A percentile compares a stretch with the other conserved stretches of the same genome.
Evolutionary conservation across 2,797 vertebrate genomes (phyloP).

Genomic region (Xenentodon cancila): DNA sequence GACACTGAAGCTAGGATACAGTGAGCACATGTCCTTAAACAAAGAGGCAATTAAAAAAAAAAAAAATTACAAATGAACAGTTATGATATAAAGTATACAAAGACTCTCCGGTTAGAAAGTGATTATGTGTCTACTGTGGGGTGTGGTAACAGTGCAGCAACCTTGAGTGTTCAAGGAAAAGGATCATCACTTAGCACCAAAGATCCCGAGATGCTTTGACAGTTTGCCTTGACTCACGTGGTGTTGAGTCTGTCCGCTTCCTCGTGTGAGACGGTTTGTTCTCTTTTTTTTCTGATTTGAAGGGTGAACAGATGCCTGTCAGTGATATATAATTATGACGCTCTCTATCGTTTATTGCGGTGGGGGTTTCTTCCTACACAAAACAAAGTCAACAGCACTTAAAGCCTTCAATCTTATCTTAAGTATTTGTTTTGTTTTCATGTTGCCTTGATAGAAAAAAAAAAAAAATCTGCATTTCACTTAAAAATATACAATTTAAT

Average conservation of each 20-base stretch:
- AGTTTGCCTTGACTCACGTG: slow-evolving; percentile 43
- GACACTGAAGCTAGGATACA: slow-evolving; percentile 81
- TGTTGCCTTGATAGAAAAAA: slow-evolving; percentile 68
- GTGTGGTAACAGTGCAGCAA: slow-evolving; percentile 81
- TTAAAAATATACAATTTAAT: slow-evolving; percentile 89
- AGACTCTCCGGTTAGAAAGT: slow-evolving; percentile 77
- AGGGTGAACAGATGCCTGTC: slow-evolving; percentile 46
- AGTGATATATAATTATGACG: slow-evolving; percentile 19
- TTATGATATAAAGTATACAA: slow-evolving; percentile 82
- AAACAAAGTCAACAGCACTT: slow-evolving; percentile 65
- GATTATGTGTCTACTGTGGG: slow-evolving; percentile 72
- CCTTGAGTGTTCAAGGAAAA: slow-evolving; percentile 69
- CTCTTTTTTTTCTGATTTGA: slow-evolving; percentile 31
- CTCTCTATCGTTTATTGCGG: slow-evolving; percentile 16
- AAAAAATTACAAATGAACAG: slow-evolving; percentile 70
- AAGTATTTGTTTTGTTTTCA: slow-evolving; percentile 53
- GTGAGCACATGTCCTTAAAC: slow-evolving; percentile 78
- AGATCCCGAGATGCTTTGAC: slow-evolving; percentile 46
- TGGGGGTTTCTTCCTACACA: slow-evolving; percentile 32
- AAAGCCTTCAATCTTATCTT: slow-evolving; percentile 64
- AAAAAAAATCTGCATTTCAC: slow-evolving; percentile 81
- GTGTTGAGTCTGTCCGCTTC: slow-evolving; percentile 55
- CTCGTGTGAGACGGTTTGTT: slow-evolving; percentile 9
- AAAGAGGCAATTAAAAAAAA: slow-evolving; percentile 77
- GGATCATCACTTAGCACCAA: slow-evolving; percentile 74